A percentile compares a stretch with the other conserved stretches of the same genome.
Evolutionary conservation across 2,113 vertebrate species (phyloP).

Genomic region (Gobio gobio): DNA sequence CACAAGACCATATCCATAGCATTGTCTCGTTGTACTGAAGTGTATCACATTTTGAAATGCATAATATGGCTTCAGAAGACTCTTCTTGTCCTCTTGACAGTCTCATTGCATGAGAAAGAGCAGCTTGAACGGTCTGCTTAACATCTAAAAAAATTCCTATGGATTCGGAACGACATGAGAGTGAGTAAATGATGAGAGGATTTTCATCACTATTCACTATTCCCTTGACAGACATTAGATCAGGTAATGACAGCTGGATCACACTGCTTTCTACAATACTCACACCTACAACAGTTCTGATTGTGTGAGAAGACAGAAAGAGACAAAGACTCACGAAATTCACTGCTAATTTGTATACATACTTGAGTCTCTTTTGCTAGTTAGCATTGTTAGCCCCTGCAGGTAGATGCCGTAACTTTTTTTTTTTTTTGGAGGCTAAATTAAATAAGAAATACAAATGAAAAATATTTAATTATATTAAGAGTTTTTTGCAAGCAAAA

Average conservation of each 20-base stretch:
- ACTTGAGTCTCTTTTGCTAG: background rate
- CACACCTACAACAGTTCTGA: background rate
- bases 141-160: no score
- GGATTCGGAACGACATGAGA: background rate
- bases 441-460: background rate
- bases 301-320: background rate
- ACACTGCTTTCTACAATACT: background rate
- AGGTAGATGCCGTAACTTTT: background rate
- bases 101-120: background rate
- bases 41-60: no score
- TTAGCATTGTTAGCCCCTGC: background rate
- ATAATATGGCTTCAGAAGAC: no score
- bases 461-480: background rate
- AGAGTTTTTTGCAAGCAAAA: background rate
- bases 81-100: background rate
- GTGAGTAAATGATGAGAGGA: background rate
- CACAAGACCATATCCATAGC: background rate
- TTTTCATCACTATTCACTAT: background rate
- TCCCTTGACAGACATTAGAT: background rate
- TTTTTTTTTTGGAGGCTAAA: background rate
- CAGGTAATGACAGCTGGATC: slow-evolving; percentile 16
- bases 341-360: background rate
- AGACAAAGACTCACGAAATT: background rate
- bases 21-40: background rate
- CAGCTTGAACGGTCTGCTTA: background rate